These are phyloP conservation scores for Anguilla japonica DNA, from an alignment of 2,113 vertebrate genomes.

Conservation along the genomic window DNA sequence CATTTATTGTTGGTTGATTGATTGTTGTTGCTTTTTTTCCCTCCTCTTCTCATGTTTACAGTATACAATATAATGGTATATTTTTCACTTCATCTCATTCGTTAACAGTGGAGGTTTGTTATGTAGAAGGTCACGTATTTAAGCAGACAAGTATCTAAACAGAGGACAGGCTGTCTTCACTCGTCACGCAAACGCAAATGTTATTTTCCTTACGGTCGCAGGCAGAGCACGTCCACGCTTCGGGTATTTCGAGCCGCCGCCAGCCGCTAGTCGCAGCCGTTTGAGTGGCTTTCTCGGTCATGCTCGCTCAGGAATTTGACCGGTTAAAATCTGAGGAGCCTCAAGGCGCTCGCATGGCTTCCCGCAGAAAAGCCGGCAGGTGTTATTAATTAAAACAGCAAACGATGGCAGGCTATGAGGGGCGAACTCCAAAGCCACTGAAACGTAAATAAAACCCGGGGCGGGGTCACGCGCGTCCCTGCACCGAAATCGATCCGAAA, in stretches of 20 bases:
- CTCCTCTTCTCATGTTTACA: constrained; percentile 61
- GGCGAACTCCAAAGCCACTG: background rate
- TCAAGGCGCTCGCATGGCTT: background rate
- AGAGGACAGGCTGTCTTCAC: background rate
- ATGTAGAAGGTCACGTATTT: background rate
- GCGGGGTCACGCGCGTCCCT: background rate
- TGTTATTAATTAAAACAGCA: background rate
- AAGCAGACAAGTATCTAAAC: background rate
- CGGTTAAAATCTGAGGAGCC: background rate
- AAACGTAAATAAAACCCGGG: background rate
- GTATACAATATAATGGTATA: constrained; percentile 69
- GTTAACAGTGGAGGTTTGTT: background rate
- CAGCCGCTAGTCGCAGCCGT: constrained; percentile 47
- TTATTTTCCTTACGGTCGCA: constrained; percentile 35
- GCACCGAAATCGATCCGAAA: background rate
- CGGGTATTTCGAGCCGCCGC: constrained; percentile 56
- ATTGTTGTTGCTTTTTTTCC: background rate
- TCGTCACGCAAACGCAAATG: no score
- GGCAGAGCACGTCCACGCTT: constrained; percentile 41
- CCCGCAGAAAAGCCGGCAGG: constrained; percentile 9
- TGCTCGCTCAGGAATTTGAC: constrained; percentile 12
- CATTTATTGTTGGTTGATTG: constrained; percentile 66
- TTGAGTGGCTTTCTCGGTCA: constrained; percentile 39
- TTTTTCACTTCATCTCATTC: constrained; percentile 41
- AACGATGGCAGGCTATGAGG: background rate